phyloP scores from a whole-genome alignment of 2,113 vertebrate genomes.

The Tychaedon coryphoeus region DNA sequence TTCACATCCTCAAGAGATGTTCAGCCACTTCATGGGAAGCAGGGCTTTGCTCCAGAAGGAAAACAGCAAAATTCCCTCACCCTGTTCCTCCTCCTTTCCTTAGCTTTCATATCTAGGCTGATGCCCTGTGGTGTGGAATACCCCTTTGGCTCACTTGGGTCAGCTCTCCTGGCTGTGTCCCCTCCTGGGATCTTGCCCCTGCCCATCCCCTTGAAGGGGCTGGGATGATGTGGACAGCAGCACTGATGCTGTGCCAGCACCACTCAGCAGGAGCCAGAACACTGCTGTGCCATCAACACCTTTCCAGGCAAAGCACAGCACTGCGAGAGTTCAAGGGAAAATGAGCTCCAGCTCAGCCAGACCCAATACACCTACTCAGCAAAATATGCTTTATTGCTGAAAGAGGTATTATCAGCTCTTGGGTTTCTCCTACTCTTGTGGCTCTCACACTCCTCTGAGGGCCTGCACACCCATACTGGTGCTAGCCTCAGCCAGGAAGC shows the following conservation, averaged over 20 bases:
- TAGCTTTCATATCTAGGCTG: not conserved
- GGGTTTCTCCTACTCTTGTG: not conserved
- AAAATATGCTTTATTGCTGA: not conserved
- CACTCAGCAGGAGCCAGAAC: not conserved
- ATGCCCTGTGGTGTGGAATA: fast-evolving
- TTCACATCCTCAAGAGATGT: not conserved
- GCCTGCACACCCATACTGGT: not conserved
- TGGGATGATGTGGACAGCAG: no score
- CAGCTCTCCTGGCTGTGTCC: not conserved
- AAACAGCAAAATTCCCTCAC: not conserved
- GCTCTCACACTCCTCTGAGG: not conserved
- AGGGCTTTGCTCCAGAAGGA: not conserved
- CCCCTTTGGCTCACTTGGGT: not conserved
- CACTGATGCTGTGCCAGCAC: fast-evolving
- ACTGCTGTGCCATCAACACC: not conserved
- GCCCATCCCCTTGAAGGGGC: not conserved
- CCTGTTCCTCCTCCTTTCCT: not conserved
- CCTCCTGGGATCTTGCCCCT: not conserved
- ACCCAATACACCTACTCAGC: not conserved
- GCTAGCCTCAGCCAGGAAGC: not conserved
- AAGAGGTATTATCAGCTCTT: not conserved
- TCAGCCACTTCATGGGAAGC: not conserved
- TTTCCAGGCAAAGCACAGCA: not conserved
- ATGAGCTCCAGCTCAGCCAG: not conserved
- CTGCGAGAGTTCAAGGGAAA: not conserved